These are phyloP conservation scores for Caenorhabditis latens DNA, from an alignment of 1,140 invertebrate species.

Conservation along the genomic window DNA sequence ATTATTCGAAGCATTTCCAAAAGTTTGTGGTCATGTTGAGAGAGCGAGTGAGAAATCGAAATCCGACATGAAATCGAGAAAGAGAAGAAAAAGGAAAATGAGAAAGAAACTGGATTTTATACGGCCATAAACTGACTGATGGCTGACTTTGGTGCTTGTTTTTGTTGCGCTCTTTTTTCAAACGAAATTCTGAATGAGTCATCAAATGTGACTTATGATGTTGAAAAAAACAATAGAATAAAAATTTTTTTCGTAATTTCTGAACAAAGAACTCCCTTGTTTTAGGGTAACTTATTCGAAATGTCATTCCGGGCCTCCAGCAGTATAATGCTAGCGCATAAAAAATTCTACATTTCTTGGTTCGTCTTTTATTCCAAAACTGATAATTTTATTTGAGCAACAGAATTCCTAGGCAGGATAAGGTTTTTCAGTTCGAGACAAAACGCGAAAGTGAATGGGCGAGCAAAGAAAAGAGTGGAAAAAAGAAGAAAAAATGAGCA, in stretches of 20 bases:
- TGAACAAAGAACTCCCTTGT: no score
- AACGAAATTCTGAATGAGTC: neutral
- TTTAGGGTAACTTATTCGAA: no score
- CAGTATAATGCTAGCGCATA: no score
- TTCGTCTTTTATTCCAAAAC: no score
- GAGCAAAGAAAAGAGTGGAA: conserved; percentile 50
- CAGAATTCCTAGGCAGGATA: no score
- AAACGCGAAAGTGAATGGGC: conserved; percentile 33
- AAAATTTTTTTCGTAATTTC: no score
- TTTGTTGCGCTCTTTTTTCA: neutral
- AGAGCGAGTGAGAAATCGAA: neutral
- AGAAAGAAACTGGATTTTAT: neutral
- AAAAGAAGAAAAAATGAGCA: conserved; percentile 46
- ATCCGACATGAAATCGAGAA: neutral
- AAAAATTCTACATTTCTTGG: no score
- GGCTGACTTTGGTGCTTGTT: neutral
- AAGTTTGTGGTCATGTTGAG: neutral
- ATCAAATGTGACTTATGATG: no score
- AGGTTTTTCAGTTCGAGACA: neutral
- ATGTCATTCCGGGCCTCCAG: no score
- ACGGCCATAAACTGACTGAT: conserved; percentile 15
- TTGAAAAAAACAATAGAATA: no score
- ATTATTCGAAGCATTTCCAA: no score
- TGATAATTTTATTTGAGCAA: no score
- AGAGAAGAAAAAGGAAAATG: neutral